These are phyloP conservation scores for Drosophila insularis DNA, from an alignment of 1,140 invertebrate genomes.

Conservation along the genomic window DNA sequence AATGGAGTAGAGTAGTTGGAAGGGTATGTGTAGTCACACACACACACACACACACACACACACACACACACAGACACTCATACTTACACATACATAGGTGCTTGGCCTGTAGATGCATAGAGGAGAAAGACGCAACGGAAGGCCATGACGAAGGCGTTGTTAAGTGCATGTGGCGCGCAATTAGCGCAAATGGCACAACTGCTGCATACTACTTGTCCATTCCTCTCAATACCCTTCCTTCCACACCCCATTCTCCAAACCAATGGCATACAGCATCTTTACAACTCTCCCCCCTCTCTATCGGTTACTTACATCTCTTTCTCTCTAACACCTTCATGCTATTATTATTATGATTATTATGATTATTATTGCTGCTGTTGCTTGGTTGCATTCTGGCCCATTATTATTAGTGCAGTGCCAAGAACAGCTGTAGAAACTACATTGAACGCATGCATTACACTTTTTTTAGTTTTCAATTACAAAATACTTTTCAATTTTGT, in stretches of 20 bases:
- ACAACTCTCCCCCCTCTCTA: neutral
- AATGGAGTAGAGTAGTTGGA: neutral
- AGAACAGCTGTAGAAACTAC: neutral
- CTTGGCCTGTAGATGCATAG: constrained; percentile 11
- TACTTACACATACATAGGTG: constrained; percentile 21
- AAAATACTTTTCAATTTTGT: neutral
- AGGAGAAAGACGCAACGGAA: constrained; percentile 16
- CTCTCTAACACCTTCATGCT: constrained; percentile 9
- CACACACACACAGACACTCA: too few species aligned
- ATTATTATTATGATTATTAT: constrained; percentile 41
- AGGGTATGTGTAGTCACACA: neutral
- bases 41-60: too few species aligned
- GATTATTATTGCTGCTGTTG: constrained; percentile 36
- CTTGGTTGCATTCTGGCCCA: constrained; percentile 32
- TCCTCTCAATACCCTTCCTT: neutral
- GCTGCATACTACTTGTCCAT: constrained; percentile 37
- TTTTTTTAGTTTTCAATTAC: neutral
- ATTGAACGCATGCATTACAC: neutral
- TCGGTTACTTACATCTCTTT: neutral
- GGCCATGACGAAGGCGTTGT: constrained; percentile 51
- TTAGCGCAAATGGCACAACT: constrained; percentile 53
- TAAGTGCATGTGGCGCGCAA: constrained; percentile 57
- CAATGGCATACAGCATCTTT: neutral
- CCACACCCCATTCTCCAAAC: neutral
- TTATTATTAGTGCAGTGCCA: constrained; percentile 6